Base-by-base conservation (phyloP, 2,113 vertebrate genomes). In the Coregonus clupeaformis region DNA sequence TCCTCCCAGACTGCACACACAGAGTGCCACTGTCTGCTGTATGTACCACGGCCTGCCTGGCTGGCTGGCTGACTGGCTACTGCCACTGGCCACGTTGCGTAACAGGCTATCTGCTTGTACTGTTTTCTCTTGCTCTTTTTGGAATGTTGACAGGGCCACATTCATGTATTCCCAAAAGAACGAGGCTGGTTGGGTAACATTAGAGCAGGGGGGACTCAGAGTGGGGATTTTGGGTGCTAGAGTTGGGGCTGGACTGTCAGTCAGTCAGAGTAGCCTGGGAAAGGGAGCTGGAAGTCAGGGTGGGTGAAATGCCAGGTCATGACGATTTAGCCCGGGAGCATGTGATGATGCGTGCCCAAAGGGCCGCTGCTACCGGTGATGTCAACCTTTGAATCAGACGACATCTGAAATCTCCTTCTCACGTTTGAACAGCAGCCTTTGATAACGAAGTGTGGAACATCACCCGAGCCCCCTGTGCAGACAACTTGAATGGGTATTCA, bases 311-410 rank as follows among this genome's bases (percentile, higher is more conserved):
- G 29, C 3, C 45, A 59, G 77, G 68, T 57, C 77, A 70, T 42
- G 36, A 42, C 9, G 36, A 70, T 57, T 83, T 77, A 79, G 74
- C 72, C 64, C 20, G 22, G 59, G 72, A 65, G 76, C 72, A 78
- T 75, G 80, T 82, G 78, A 79, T 72, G 59, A 27, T 71, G 68
- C 14, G 25, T 67, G 63, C 27, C 70, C 66, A 65, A 16, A 24
- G 36, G 7, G 20, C 36, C 36, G 36, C 36, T 42, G 36, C 36
- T 12, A 9, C 36, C 36, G 9, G 36, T 42, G 9, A 42, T 42
- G 20, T 42, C 59, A 60, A 22, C n/a, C 57, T 80, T 74, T 77
- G 59, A 72, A 74, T 66, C 24, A 42, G 74, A 57, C 25, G 25
- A 52, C 9, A 14, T 52, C 49, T 16, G 49, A 52, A 52, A 18